Percentiles rank a stretch among this genome's conserved stretches.
Evolutionary conservation across 2,113 vertebrate species (phyloP).

Genomic region (Ptilorrhoa leucosticta): DNA sequence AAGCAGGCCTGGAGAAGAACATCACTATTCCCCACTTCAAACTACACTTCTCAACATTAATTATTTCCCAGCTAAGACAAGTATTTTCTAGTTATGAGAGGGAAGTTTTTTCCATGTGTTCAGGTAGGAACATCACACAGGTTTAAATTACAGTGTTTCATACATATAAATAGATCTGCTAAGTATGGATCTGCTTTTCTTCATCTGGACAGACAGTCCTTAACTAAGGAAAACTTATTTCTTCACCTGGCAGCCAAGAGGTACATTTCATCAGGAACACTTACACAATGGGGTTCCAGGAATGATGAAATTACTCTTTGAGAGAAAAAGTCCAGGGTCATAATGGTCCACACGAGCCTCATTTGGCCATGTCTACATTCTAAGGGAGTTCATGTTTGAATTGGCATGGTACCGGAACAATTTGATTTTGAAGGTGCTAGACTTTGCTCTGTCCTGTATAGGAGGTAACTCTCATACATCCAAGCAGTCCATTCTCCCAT

Average conservation of each 20-base stretch:
- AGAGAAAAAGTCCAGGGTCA: neutral
- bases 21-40: neutral
- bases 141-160: neutral
- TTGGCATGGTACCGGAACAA: neutral
- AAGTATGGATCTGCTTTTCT: neutral
- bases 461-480: neutral
- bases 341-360: neutral
- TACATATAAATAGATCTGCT: neutral
- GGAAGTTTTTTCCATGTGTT: neutral
- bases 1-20: neutral
- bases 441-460: neutral
- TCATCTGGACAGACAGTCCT: neutral
- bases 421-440: neutral
- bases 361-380: neutral
- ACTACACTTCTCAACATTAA: neutral
- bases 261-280: neutral
- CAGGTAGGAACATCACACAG: neutral
- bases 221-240: neutral
- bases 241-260: neutral
- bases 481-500: neutral
- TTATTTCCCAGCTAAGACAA: neutral
- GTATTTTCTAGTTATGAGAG: neutral
- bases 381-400: neutral
- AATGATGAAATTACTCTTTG: neutral
- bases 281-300: neutral